phyloP scores from a whole-genome alignment of 2,113 vertebrate species.

The Myodes glareolus region DNA sequence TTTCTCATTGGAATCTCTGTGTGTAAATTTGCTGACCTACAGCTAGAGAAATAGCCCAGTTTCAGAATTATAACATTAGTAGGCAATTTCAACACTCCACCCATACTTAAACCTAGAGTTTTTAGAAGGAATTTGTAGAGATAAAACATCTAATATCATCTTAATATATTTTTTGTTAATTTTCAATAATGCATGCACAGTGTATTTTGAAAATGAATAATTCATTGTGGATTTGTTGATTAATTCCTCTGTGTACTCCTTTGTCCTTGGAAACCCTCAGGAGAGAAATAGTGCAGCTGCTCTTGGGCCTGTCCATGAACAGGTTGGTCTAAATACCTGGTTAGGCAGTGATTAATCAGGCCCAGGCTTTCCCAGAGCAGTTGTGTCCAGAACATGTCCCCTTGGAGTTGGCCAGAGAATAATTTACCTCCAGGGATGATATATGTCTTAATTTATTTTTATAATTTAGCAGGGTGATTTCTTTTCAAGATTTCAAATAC shows the following conservation, averaged over 20 bases:
- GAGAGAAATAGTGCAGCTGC: conserved; percentile 56
- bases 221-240: conserved; percentile 52
- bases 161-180: conserved; percentile 22
- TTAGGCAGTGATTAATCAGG: conserved; percentile 66
- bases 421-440: conserved; percentile 58
- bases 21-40: neutral
- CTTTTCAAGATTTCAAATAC: conserved; percentile 52
- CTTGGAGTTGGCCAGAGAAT: conserved; percentile 35
- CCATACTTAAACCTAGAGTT: neutral
- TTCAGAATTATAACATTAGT: neutral
- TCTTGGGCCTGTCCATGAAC: neutral
- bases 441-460: conserved; percentile 70
- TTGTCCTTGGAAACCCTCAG: conserved; percentile 63
- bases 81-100: conserved; percentile 27
- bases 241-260: conserved; percentile 43
- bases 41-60: conserved; percentile 7
- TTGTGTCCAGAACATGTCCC: conserved; percentile 48
- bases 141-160: neutral
- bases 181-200: neutral
- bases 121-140: neutral
- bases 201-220: conserved; percentile 40
- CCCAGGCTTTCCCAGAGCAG: conserved; percentile 4
- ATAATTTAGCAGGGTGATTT: conserved; percentile 29
- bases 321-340: conserved; percentile 39
- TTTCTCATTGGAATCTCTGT: neutral